These are phyloP conservation scores for Acanthococcus lagerstroemiae DNA, from an alignment of 2,888 invertebrate genomes.

Conservation along the genomic window DNA sequence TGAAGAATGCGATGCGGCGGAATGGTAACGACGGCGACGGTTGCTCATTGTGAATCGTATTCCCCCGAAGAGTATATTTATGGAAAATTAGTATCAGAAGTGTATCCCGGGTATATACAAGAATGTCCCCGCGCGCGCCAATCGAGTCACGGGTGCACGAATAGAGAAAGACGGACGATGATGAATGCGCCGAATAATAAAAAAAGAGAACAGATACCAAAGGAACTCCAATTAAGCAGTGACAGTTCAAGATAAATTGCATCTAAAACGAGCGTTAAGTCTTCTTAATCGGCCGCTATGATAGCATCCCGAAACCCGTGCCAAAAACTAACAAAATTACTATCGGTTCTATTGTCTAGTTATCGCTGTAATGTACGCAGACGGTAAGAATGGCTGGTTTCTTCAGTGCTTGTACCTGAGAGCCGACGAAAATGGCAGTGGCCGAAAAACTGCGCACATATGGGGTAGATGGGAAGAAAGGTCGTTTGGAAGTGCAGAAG, in stretches of 20 bases:
- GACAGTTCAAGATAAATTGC: constrained; percentile 31
- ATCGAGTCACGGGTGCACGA: constrained; percentile 1
- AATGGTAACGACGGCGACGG: background rate
- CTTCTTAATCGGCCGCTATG: constrained; percentile 30
- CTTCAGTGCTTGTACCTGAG: background rate
- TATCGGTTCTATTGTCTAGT: constrained; percentile 25
- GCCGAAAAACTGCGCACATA: background rate
- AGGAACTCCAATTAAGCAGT: constrained; percentile 31
- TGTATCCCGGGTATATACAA: background rate
- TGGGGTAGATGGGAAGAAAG: background rate
- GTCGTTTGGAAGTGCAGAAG: too few species aligned
- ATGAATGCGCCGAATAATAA: constrained; percentile 20
- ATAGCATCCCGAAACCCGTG: constrained; percentile 25
- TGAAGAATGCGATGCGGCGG: constrained; percentile 16
- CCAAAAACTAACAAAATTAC: constrained; percentile 30
- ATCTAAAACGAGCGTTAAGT: constrained; percentile 31
- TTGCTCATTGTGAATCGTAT: constrained; percentile 6
- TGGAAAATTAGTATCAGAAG: constrained; percentile 27
- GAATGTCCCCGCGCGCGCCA: background rate
- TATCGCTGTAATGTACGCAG: constrained; percentile 8
- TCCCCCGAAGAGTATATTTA: constrained; percentile 23
- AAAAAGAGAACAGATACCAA: constrained; percentile 19
- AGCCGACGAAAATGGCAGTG: background rate
- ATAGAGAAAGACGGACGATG: constrained; percentile 12
- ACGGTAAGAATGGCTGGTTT: background rate